Evolutionary conservation across 2,113 vertebrate species (phyloP).

Genomic region (Calypte anna): DNA sequence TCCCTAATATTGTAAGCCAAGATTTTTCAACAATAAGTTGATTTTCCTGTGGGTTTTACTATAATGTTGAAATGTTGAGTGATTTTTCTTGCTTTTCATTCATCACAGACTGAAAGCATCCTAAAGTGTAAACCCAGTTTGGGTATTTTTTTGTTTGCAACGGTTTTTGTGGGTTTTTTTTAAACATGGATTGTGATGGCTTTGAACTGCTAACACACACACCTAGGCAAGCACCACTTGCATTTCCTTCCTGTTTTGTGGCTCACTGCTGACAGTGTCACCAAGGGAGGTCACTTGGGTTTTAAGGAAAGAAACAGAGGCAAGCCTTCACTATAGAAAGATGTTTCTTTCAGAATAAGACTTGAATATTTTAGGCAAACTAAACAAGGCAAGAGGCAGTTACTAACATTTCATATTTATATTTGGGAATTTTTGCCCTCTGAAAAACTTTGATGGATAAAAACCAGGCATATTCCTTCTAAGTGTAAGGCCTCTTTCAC

Average conservation of each 20-base stretch:
- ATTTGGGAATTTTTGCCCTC: not conserved
- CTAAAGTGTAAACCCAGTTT: not conserved
- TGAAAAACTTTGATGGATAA: not conserved
- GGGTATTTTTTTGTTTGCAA: not conserved
- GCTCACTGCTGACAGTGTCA: not conserved
- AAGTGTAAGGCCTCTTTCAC: not conserved
- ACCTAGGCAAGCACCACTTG: not conserved
- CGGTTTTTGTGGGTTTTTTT: not conserved
- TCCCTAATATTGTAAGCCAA: not conserved
- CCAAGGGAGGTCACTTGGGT: not conserved
- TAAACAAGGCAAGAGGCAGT: not conserved
- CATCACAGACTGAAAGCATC: constrained; percentile 1
- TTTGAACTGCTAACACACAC: not conserved
- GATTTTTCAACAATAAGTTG: not conserved
- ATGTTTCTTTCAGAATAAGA: not conserved
- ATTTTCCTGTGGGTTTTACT: constrained; percentile 23
- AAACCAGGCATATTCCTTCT: not conserved
- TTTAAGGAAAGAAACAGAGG: not conserved
- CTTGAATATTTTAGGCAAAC: not conserved
- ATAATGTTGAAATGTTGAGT: not conserved
- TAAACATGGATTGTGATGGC: not conserved
- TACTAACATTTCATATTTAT: not conserved
- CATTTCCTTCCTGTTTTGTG: not conserved
- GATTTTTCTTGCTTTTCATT: not conserved
- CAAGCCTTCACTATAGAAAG: not conserved